These are phyloP conservation scores for Ophion ellenae DNA, from an alignment of 2,888 invertebrate genomes.

Conservation along the genomic window DNA sequence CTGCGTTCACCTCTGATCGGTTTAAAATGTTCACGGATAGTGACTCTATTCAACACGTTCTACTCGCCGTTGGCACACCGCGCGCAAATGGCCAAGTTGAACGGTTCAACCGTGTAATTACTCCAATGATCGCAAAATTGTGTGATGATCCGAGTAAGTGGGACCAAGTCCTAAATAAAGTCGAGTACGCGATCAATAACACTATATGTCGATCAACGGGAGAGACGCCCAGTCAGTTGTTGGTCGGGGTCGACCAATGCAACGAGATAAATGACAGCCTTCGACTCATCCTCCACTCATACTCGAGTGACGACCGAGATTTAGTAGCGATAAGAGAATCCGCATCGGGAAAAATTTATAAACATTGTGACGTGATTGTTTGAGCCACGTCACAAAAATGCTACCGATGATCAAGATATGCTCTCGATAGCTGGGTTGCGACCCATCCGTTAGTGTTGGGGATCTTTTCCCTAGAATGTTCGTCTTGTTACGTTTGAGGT, in stretches of 20 bases:
- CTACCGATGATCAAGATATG: no score
- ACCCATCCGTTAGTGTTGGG: no score
- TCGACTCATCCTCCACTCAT: background rate
- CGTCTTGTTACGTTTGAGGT: no score
- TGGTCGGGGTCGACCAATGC: slow-evolving; percentile 73
- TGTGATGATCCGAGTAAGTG: slow-evolving; percentile 62
- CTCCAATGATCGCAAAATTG: slow-evolving; percentile 71
- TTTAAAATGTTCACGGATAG: slow-evolving; percentile 69
- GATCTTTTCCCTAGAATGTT: no score
- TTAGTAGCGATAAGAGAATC: slow-evolving; percentile 24
- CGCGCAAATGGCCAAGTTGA: slow-evolving; percentile 76
- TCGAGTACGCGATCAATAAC: slow-evolving; percentile 73
- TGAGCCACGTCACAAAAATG: no score
- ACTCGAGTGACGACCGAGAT: slow-evolving; percentile 35
- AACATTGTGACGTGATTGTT: no score
- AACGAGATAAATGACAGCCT: slow-evolving; percentile 40
- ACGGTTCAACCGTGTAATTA: slow-evolving; percentile 68
- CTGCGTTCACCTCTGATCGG: slow-evolving; percentile 71
- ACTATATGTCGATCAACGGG: slow-evolving; percentile 71
- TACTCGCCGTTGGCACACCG: slow-evolving; percentile 72
- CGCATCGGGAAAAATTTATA: slow-evolving; percentile 15
- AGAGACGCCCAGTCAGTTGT: slow-evolving; percentile 69
- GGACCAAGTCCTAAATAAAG: slow-evolving; percentile 64
- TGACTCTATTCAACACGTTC: slow-evolving; percentile 63
- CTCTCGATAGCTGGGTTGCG: no score